Conservation (phyloP, 1,140 invertebrate genomes). For the Acromyrmex charruanus region DNA sequence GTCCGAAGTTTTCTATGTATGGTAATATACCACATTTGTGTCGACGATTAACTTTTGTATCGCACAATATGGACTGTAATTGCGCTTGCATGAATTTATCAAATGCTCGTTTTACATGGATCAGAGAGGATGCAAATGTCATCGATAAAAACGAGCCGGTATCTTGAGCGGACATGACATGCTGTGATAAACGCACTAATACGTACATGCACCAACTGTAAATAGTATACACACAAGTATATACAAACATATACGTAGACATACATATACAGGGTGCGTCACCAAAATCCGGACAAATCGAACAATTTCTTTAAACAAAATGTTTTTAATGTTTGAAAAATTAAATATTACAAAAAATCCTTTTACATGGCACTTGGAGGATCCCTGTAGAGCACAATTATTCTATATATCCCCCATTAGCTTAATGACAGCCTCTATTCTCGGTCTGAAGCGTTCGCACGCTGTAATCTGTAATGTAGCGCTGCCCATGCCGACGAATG, state of each 20-base stretch:
- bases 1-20: conserved; percentile 96
- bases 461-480: no score
- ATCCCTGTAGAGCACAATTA: no score
- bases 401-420: no score
- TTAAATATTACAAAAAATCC: no score
- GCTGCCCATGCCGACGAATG: no score
- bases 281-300: no score
- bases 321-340: no score
- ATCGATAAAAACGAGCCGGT: conserved; percentile 96
- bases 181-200: conserved; percentile 94
- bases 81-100: conserved; percentile 97
- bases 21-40: conserved; percentile 96
- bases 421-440: no score
- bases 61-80: conserved; percentile 93
- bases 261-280: background rate
- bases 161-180: conserved; percentile 96
- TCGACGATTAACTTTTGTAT: conserved; percentile 90
- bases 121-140: conserved; percentile 94
- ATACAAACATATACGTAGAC: background rate
- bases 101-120: conserved; percentile 98
- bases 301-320: no score
- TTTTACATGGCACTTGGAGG: no score
- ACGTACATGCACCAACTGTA: conserved; percentile 96
- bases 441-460: no score
- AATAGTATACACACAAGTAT: conserved; percentile 65